Base-by-base conservation (phyloP, 1,140 invertebrate genomes). In the Dysdera silvatica region DNA sequence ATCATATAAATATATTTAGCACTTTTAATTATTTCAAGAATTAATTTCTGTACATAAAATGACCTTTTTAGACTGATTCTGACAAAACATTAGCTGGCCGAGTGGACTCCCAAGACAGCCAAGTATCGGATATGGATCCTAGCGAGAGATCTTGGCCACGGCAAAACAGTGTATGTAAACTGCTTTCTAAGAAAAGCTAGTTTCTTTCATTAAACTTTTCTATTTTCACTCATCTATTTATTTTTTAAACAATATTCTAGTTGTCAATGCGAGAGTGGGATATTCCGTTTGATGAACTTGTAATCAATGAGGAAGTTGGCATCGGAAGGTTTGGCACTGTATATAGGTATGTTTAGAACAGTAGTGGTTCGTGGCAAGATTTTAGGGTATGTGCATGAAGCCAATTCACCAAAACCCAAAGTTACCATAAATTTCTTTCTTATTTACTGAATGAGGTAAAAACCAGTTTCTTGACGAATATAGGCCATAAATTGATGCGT, bases 231-330 rank as follows among this genome's bases (percentile, higher is more conserved):
- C 4, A 6, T 47, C 16, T 28, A n/a, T 49, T 12, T 12, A 29
- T 49, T 18, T 10, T 45, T 49, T 52, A n/a, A n/a, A n/a, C n/a
- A n/a, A n/a, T n/a, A 16, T n/a, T 18, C 8, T 47, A 61, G 60
- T 68, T 96, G 66, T 95, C 91, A 5, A 85, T 95, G 78, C 84
- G 91, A 73, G 94, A 98, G 76, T 98, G 94, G 95, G 93, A 98
- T 78, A 98, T 98, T 76, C 92, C 94, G 47, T 96, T 85, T 79
- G 89, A 94, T 72, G 93, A 98, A 78, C 74, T 98, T 48, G 85
- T 85, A 68, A 82, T 95, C 71, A 84, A 85, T 47, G 92, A 96
- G 66, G 80, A 84, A 64, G 88, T 98, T 67, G 95, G 95, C 24
- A 59, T 55, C 6, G 95, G 94, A 14, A 82, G 92, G 63, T 97